These are phyloP conservation scores for Plodia interpunctella DNA, from an alignment of 1,140 invertebrate genomes.

Conservation along the genomic window DNA sequence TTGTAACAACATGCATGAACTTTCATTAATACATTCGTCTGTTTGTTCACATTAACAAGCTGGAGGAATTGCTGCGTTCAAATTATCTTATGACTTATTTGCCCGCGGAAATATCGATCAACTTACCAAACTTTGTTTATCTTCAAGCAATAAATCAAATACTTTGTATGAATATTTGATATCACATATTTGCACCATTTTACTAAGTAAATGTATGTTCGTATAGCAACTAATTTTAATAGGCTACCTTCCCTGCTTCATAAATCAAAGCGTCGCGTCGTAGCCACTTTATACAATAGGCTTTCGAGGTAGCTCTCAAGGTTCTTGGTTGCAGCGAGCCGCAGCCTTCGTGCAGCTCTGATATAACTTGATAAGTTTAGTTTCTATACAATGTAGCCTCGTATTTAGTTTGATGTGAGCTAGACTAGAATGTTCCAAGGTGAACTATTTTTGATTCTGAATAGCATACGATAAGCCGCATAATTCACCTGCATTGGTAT, in stretches of 20 bases:
- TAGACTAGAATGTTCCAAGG: neutral
- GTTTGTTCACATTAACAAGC: constrained; percentile 27
- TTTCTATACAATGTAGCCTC: neutral
- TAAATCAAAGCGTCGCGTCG: neutral
- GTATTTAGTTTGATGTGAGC: neutral
- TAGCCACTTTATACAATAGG: neutral
- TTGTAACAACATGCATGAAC: constrained; percentile 28
- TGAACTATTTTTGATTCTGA: neutral
- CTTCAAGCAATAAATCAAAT: neutral
- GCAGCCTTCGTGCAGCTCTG: neutral
- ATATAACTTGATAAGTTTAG: neutral
- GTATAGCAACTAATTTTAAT: neutral
- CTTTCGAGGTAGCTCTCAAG: neutral
- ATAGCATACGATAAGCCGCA: neutral
- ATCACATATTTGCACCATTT: neutral
- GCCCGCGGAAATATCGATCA: neutral
- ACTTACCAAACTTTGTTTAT: neutral
- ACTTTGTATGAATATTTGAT: constrained; percentile 1
- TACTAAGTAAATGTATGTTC: neutral
- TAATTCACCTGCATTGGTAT: neutral
- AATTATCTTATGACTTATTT: constrained; percentile 30
- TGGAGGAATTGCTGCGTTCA: constrained; percentile 21
- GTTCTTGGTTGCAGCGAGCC: neutral
- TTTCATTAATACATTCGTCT: constrained; percentile 31
- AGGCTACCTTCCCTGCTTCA: neutral